These are phyloP conservation scores for Cotesia chilonis DNA, from an alignment of 1,140 invertebrate species.

Conservation along the genomic window DNA sequence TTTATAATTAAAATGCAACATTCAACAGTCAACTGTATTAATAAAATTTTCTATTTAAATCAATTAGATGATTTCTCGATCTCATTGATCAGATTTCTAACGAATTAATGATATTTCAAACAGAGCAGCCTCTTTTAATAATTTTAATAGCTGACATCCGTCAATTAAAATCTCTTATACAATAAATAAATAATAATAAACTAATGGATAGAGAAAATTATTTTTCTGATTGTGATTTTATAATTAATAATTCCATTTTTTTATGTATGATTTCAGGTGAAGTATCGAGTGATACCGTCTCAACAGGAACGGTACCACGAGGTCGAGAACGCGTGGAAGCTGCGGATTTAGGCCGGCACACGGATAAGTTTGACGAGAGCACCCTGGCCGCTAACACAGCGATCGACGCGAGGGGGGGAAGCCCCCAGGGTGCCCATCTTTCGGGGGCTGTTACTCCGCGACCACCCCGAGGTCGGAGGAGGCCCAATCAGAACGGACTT, in stretches of 20 bases:
- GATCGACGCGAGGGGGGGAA: constrained; percentile 63
- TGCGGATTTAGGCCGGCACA: constrained; percentile 61
- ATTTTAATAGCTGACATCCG: too few relatives aligned
- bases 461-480: constrained; percentile 58
- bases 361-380: constrained; percentile 60
- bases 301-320: constrained; percentile 55
- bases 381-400: constrained; percentile 65
- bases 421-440: constrained; percentile 61
- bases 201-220: background rate
- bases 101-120: too few relatives aligned
- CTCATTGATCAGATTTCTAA: too few relatives aligned
- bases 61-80: too few relatives aligned
- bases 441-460: constrained; percentile 59
- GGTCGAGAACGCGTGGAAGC: constrained; percentile 61
- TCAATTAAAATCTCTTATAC: background rate
- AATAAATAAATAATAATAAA: background rate
- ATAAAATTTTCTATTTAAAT: too few relatives aligned
- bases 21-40: too few relatives aligned
- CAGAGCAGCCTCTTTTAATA: too few relatives aligned
- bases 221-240: too few relatives aligned
- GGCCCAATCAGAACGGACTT: constrained; percentile 63
- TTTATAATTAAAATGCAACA: too few relatives aligned
- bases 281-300: constrained; percentile 61
- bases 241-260: too few relatives aligned
- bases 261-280: constrained; percentile 55